Percentiles rank a stretch among this genome's conserved stretches.
Conservation (phyloP, 1,140 invertebrate genomes). For the Drosophila carrolli region DNA sequence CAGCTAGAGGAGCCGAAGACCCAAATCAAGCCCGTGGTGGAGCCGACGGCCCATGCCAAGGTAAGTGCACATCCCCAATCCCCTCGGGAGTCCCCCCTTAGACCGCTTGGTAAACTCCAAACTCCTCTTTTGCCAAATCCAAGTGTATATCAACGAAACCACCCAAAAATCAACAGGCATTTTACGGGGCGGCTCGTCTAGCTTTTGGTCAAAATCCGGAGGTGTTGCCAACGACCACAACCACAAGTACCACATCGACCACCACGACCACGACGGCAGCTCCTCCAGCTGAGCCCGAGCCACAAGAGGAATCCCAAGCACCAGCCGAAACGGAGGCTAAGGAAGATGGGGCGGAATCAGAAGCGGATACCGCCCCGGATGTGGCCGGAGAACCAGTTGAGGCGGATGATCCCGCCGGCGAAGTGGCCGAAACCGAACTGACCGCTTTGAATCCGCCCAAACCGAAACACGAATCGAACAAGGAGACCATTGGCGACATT, state of each 20-base stretch:
- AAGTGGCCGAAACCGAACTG: constrained; percentile 46
- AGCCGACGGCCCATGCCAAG: constrained; percentile 64
- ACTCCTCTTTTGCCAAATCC: constrained; percentile 72
- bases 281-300: constrained; percentile 24
- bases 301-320: constrained; percentile 13
- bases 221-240: constrained; percentile 71
- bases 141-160: constrained; percentile 81
- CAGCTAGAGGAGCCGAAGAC: constrained; percentile 68
- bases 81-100: constrained; percentile 3
- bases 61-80: constrained; percentile 9
- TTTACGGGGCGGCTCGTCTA: constrained; percentile 81
- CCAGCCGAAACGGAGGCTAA: constrained; percentile 9
- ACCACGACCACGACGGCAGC: constrained; percentile 49
- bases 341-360: constrained; percentile 8
- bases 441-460: constrained; percentile 35
- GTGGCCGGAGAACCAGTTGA: constrained; percentile 36
- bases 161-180: constrained; percentile 80
- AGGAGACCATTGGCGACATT: constrained; percentile 73
- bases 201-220: constrained; percentile 84
- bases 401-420: constrained; percentile 16
- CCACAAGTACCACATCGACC: constrained; percentile 51
- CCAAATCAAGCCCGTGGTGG: constrained; percentile 45
- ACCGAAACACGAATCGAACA: constrained; percentile 56
- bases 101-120: constrained; percentile 59
- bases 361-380: background rate